phyloP scores from a whole-genome alignment of 2,797 vertebrate species.

The Clamator glandarius region DNA sequence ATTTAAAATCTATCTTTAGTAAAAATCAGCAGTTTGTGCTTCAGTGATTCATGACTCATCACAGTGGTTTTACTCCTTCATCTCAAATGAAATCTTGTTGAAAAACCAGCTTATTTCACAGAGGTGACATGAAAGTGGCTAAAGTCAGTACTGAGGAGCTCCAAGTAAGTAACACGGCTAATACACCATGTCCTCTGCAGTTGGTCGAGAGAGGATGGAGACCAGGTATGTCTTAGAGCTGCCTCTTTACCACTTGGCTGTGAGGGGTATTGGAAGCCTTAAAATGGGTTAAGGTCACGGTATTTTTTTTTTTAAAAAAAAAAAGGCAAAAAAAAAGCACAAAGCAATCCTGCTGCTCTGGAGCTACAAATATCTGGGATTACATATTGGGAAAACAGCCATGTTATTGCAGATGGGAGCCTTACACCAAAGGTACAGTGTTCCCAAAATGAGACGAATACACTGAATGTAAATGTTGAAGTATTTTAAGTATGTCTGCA shows the following conservation, averaged over 20 bases:
- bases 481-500: neutral
- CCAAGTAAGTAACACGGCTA: neutral
- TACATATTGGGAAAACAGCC: neutral
- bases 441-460: neutral
- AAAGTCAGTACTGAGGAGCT: neutral
- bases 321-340: neutral
- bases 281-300: neutral
- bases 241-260: neutral
- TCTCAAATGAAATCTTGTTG: neutral
- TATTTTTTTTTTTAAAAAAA: too few relatives aligned
- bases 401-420: neutral
- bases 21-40: neutral
- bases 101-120: neutral
- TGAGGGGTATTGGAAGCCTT: neutral
- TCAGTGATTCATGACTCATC: neutral
- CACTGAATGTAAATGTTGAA: neutral
- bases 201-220: neutral
- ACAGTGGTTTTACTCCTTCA: neutral
- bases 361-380: neutral
- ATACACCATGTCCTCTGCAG: neutral
- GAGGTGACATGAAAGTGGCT: neutral
- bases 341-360: neutral
- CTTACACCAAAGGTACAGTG: neutral
- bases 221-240: neutral
- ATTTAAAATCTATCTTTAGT: neutral